Evolutionary conservation across 2,797 vertebrate genomes (phyloP).

Genomic region (Macropodus opercularis): DNA sequence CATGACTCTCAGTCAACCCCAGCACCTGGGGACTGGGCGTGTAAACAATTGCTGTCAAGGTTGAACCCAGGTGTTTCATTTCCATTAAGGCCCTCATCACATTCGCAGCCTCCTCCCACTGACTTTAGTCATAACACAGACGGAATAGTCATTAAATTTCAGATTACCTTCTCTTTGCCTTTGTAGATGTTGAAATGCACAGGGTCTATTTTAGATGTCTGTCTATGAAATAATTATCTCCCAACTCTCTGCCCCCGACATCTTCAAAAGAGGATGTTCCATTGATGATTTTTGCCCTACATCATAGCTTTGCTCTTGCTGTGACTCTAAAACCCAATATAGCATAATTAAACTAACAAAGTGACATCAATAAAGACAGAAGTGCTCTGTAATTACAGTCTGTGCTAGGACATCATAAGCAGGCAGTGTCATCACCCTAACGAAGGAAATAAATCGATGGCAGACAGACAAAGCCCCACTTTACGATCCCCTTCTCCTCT

Average conservation of each 20-base stretch:
- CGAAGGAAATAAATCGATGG: conserved; percentile 84
- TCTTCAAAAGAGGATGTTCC: conserved; percentile 79
- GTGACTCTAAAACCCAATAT: conserved; percentile 80
- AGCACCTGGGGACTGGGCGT: conserved; percentile 71
- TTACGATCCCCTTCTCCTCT: conserved; percentile 76
- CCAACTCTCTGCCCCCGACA: conserved; percentile 66
- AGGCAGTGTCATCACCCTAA: conserved; percentile 80
- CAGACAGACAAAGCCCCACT: conserved; percentile 80
- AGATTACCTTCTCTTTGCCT: conserved; percentile 73
- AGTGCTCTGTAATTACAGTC: conserved; percentile 81
- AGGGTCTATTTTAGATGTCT: conserved; percentile 70
- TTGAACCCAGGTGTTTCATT: conserved; percentile 82
- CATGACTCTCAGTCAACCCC: conserved; percentile 64
- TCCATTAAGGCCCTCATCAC: conserved; percentile 75
- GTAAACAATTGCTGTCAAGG: conserved; percentile 76
- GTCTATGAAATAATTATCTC: conserved; percentile 77
- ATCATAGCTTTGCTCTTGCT: conserved; percentile 77
- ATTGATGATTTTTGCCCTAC: conserved; percentile 81
- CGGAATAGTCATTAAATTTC: conserved; percentile 72
- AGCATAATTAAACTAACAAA: conserved; percentile 86
- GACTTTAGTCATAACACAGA: conserved; percentile 74
- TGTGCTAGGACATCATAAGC: conserved; percentile 82
- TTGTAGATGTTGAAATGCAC: conserved; percentile 69
- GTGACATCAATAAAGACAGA: conserved; percentile 83
- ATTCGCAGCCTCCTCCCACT: conserved; percentile 63